Conservation (phyloP, 2,888 invertebrate species). For the Apamea anceps region DNA sequence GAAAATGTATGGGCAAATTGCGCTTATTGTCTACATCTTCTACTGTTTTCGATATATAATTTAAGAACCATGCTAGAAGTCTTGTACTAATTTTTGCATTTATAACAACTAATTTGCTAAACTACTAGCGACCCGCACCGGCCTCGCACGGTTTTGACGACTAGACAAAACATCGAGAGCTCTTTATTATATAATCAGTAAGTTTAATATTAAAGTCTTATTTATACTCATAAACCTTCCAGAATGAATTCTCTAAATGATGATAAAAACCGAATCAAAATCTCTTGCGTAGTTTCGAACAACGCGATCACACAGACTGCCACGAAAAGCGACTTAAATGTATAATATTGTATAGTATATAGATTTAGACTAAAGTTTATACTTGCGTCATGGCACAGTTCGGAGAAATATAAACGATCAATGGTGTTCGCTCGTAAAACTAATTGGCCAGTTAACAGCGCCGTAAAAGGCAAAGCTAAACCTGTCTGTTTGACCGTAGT, state of each 20-base stretch:
- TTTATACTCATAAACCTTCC: not conserved
- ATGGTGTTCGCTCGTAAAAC: slow-evolving; percentile 46
- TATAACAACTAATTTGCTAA: not conserved
- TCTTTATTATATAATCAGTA: not conserved
- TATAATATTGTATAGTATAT: not conserved
- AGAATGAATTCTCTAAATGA: not conserved
- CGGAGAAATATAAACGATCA: slow-evolving; percentile 31
- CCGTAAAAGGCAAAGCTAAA: slow-evolving; percentile 45
- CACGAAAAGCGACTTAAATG: not conserved
- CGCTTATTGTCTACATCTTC: not conserved
- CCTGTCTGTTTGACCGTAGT: slow-evolving; percentile 27
- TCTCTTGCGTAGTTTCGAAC: not conserved
- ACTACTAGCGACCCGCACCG: not conserved
- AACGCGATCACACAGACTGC: not conserved
- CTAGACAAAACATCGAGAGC: not conserved
- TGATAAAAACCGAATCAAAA: not conserved
- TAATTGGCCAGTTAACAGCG: slow-evolving; percentile 52
- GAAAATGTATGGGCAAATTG: not conserved
- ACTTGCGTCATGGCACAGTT: not conserved
- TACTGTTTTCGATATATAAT: not conserved
- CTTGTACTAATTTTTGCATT: not conserved
- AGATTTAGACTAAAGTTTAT: not conserved
- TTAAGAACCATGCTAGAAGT: not conserved
- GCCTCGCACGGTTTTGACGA: not conserved
- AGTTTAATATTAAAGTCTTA: not conserved